Base-by-base conservation (phyloP, 2,797 vertebrate species). In the Tokudaia muenninki region DNA sequence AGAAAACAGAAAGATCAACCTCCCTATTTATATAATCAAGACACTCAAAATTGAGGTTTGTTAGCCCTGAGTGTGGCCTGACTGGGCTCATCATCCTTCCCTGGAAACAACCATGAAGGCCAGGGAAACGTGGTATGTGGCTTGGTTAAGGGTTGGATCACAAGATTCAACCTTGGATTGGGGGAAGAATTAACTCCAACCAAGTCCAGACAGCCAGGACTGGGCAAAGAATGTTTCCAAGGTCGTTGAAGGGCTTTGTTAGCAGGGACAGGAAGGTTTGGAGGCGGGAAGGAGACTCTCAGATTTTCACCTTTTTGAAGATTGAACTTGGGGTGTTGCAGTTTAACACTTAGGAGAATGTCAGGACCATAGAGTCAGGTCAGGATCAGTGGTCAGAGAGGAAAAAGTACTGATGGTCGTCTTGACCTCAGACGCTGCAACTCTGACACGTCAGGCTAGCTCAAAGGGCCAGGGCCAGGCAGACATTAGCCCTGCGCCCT, bases 1-100 rank as follows among this genome's bases (percentile, higher is more conserved):
- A 70, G 74, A 92, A 22, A 44, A 90, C 88, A 91, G 82, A 91
- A 92, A 89, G 86, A 86, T 47, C 21, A 4, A 37, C 59, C 63
- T 97, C 41, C 6, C 19, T 59, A 80, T 83, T 29, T 70, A 31
- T 63, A 47, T 59, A 87, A 90, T 90, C 6, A 22, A 70, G 96
- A 90, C 59, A 80, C 44, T 61, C 21, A 63, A 55, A 59, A 74
- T 11, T 78, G 92, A 90, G 37, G 26, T 67, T 86, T n/a, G 17
- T 80, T 92, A 55, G 37, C 50, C 31, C 79, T 13, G 31, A 94
- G 26, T 92, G 14, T 59, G 31, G 17, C 57, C 50, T n/a, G 44
- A 80, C 80, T 47, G 70, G 87, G 70, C 47, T 89, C 29, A 11
- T 52, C 0, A 37, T 29, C 44, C 29, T 91, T 94, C 57, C 78